Conservation (phyloP, 2,888 invertebrate genomes). For the Drosophila demipolita region DNA sequence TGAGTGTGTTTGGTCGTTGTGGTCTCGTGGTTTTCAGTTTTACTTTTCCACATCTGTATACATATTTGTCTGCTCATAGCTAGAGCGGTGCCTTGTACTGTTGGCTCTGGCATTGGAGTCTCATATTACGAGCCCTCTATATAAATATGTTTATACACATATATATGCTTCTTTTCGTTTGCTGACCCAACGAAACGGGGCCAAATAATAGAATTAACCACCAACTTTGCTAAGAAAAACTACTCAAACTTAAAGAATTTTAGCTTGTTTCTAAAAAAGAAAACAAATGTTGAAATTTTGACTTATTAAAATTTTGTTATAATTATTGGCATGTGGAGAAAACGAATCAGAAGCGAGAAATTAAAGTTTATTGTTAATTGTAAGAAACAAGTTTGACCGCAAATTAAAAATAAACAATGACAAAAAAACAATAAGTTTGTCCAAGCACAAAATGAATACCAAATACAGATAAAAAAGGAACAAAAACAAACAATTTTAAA, state of each 20-base stretch:
- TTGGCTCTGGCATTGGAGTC: constrained; percentile 63
- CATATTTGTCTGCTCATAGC: background rate
- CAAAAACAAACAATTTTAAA: constrained; percentile 13
- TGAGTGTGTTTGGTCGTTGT: constrained; percentile 48
- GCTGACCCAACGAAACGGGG: constrained; percentile 15
- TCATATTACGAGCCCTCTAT: constrained; percentile 51
- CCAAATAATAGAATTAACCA: constrained; percentile 3
- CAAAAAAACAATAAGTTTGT: constrained; percentile 17
- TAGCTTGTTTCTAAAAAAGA: background rate
- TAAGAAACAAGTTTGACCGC: constrained; percentile 9
- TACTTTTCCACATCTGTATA: constrained; percentile 47
- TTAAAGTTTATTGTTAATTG: constrained; percentile 18
- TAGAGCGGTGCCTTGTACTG: constrained; percentile 30
- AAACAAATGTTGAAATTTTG: background rate
- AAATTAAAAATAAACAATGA: background rate
- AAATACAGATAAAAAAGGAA: constrained; percentile 16
- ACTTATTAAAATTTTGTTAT: background rate
- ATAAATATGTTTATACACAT: background rate
- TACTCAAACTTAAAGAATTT: background rate
- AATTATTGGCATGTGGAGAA: constrained; percentile 8
- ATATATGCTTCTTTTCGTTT: background rate
- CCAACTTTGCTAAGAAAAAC: background rate
- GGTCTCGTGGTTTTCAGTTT: constrained; percentile 72
- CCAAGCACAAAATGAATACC: constrained; percentile 50
- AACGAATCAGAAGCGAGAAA: constrained; percentile 4